Evolutionary conservation across 2,113 vertebrate genomes (phyloP), one percentile per base, ranked within the genome.

Genomic region (Amblyopsis rosae): DNA sequence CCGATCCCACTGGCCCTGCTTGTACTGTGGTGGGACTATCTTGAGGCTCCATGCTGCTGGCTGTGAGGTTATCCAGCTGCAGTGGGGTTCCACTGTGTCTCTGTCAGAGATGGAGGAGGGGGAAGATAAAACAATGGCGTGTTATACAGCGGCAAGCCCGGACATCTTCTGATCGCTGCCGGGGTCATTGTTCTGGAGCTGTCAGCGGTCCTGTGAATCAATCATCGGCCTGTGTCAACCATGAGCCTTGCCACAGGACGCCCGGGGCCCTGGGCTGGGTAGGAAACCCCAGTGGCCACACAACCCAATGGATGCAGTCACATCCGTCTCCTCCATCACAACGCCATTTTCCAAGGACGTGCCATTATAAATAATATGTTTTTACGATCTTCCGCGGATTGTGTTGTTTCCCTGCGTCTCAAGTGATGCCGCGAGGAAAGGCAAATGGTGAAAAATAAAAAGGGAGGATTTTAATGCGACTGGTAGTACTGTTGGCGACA

Each of bases 81-180:
- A 73, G 67, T 79, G 80, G 81, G 64, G 71, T 84, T 77, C 82
- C 74, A 70, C 63, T 58, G 72, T 59, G 70, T 80, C 68, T 67
- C 69, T 54, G 69, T 81, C 69, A 76, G 78, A 73, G 69, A 77
- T 80, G 69, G 75, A 74, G 7, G 35, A 8, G 35, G 35, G 13
- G 12, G 86, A 81, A 26, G 26, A 87, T 85, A 67, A 82, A 86
- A 90, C 89, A 92, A 87, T 89, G 57, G 76, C 62, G 49, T 72
- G 72, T 45, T 70, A 35, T 75, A 56, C 76, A 76, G 61, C 50
- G 73, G 54, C 46, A 48, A 65, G 56, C 60, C 72, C 59, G 77
- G 72, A 78, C 75, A 76, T 86, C 75, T 74, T 81, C 74, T 47
- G 69, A 81, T 82, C 41, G 63, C 67, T 60, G 48, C 48, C 54